Percentiles rank a stretch among this genome's conserved stretches.
phyloP scores from a whole-genome alignment of 2,113 vertebrate genomes.

The Peromyscus californicus region DNA sequence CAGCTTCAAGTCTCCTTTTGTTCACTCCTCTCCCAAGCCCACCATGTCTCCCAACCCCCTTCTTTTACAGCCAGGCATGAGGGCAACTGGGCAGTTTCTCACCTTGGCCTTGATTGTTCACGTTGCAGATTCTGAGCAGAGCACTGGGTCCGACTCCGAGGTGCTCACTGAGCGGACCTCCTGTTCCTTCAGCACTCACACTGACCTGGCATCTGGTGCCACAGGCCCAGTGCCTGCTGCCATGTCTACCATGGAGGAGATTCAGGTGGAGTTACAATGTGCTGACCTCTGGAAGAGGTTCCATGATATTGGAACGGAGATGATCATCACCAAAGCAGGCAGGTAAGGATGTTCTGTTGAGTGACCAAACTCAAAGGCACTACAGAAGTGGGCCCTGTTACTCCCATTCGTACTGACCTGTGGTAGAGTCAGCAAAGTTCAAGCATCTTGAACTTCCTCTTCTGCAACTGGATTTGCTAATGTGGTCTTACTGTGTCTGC shows the following conservation, averaged over 20 bases:
- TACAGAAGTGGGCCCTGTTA: not conserved
- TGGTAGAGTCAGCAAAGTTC: not conserved
- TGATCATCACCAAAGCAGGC: slow-evolving; percentile 99
- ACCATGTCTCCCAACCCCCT: fast-evolving
- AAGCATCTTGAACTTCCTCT: not conserved
- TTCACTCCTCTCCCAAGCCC: not conserved
- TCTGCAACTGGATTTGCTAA: not conserved
- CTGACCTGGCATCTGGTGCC: slow-evolving; percentile 90
- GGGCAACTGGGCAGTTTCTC: slow-evolving; percentile 50
- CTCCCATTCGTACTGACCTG: fast-evolving
- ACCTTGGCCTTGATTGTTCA: slow-evolving; percentile 13
- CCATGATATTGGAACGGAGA: slow-evolving; percentile 99
- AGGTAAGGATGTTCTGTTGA: slow-evolving; percentile 89
- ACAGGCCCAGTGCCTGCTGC: slow-evolving; percentile 87
- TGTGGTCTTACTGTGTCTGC: not conserved
- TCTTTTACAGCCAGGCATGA: not conserved
- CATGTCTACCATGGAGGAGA: slow-evolving; percentile 97
- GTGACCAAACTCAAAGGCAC: slow-evolving; percentile 16
- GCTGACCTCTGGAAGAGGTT: slow-evolving; percentile 99
- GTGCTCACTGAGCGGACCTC: slow-evolving; percentile 95
- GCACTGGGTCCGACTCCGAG: slow-evolving; percentile 96
- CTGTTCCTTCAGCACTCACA: slow-evolving; percentile 95
- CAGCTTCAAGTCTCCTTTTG: slow-evolving; percentile 49
- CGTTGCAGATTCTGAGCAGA: slow-evolving; percentile 96
- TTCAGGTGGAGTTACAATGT: slow-evolving; percentile 98